Evolutionary conservation across 1,140 invertebrate species (phyloP), one percentile per base, ranked within the genome.

Genomic region (Aphelenchoides avenae): DNA sequence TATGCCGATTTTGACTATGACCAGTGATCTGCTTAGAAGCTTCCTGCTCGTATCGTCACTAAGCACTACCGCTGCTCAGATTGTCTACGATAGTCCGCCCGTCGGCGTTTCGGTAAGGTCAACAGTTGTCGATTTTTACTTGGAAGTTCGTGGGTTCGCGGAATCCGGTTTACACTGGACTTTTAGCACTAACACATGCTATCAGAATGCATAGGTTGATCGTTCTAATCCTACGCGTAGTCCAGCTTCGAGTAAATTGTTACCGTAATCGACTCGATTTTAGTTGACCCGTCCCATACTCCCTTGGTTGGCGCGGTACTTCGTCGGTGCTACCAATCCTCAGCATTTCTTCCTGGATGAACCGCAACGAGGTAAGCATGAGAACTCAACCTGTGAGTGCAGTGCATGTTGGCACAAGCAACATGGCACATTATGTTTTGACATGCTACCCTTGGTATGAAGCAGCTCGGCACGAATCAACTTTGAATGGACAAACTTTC

Each of bases 11-110:
- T n/a, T n/a, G n/a, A n/a, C n/a, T n/a, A n/a, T n/a, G n/a, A n/a
- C n/a, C n/a, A n/a, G n/a, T n/a, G n/a, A n/a, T n/a, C n/a, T n/a
- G n/a, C n/a, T n/a, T n/a, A n/a, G n/a, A n/a, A n/a, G n/a, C n/a
- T n/a, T n/a, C n/a, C n/a, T n/a, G n/a, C n/a, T n/a, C n/a, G n/a
- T 39, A 3, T 39, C 24, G 37, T 39, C 24, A 20, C 37, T 39
- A 3, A 20, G 18, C 15, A n/a, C 13, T 13, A 20, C 26, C 1
- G 13, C 18, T 0, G 5, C 57, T 58, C 61, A 64, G 40, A 60
- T 64, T 5, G 70, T 64, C 41, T 64, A 64, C 42, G 61, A 64
- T 58, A 70, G 66, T 55, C 61, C 61, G 15, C 61, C 61, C 11
- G 57, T 64, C 15, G 61, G 61, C 9, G 66, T 64, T 34, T 64